Evolutionary conservation across 2,113 vertebrate genomes (phyloP).

Genomic region (Butastur rufipennis): DNA sequence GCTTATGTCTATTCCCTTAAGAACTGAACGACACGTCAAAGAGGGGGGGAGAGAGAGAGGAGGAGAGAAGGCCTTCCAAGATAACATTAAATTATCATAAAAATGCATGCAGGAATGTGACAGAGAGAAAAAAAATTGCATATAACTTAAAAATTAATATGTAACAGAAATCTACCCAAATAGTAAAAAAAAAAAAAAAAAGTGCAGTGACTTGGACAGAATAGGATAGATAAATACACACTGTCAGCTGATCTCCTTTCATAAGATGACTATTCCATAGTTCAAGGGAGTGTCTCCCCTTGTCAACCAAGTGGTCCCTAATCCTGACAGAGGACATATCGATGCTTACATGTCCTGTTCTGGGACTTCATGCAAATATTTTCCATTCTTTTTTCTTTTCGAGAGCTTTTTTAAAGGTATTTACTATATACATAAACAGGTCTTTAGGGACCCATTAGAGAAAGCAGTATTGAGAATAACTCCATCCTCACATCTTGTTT

Average conservation of each 20-base stretch:
- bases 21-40: background rate
- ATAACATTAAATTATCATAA: slow-evolving; percentile 11
- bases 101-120: background rate
- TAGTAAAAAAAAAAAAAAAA: background rate
- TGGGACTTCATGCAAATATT: background rate
- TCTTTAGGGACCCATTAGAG: background rate
- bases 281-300: background rate
- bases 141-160: background rate
- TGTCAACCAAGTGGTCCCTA: background rate
- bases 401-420: background rate
- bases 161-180: background rate
- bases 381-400: background rate
- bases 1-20: slow-evolving; percentile 15
- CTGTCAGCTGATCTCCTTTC: background rate
- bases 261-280: background rate
- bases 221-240: background rate
- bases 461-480: background rate
- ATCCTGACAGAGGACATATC: background rate
- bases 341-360: background rate
- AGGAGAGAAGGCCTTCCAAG: background rate
- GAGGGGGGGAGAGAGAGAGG: background rate
- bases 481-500: background rate
- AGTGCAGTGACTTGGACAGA: background rate
- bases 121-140: background rate
- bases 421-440: background rate